Base-by-base conservation (phyloP, 2,888 invertebrate species). In the Phyto melanocephala region DNA sequence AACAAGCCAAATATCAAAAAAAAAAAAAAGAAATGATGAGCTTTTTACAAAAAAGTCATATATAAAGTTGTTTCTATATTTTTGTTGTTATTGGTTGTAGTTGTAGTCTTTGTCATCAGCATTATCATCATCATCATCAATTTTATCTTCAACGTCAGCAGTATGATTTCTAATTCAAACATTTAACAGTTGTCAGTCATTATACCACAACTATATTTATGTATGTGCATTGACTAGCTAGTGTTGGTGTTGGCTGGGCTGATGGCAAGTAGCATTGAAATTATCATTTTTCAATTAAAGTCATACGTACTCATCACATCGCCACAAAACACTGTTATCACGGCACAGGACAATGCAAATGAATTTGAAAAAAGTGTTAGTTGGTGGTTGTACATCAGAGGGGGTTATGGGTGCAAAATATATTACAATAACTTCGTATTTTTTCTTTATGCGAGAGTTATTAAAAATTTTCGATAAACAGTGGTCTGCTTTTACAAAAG, bases 241-340 rank as follows among this genome's bases (percentile, higher is more conserved):
- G 20, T 28, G 54, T 63, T 42, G 24, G 3, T 60, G 22, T n/a
- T n/a, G n/a, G n/a, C n/a, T n/a, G n/a, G n/a, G n/a, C n/a, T n/a
- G n/a, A n/a, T 47, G 45, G 47, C 45, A 54, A 37, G 42, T 45
- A 28, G 52, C 5, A 37, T 67, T 20, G 45, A 80, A 80, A 70
- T 58, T 76, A 71, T 80, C 24, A 76, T 76, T n/a, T n/a, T 70
- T 65, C 65, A 56, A 75, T 63, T 42, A 50, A 58, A 70, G 35
- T 71, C 52, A 13, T 72, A 60, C 10, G 24, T 15, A 54, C 24
- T 5, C 54, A 28, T 42, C n/a, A n/a, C n/a, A 15, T 17, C 0
- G 7, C 42, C 6, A 45, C 7, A 8, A 7, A 45, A 3, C 7
- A 6, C 2, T 15, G 45, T 40, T 7, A 17, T 17, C 17, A 2